Conservation (phyloP, 2,888 invertebrate species). For the Eristalinus sepulchralis region DNA sequence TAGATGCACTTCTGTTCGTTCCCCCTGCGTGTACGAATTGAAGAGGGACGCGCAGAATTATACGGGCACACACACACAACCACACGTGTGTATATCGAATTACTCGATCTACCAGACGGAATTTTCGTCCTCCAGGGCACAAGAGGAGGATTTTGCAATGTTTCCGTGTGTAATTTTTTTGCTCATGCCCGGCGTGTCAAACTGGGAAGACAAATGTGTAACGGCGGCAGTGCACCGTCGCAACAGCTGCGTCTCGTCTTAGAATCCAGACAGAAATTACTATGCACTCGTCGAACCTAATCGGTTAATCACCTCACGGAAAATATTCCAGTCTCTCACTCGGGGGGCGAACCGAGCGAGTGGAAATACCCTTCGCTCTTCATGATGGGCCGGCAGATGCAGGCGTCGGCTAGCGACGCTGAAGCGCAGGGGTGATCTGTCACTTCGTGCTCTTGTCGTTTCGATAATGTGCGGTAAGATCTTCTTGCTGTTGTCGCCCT, state of each 20-base stretch:
- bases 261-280: slow-evolving; percentile 36
- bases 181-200: slow-evolving; percentile 1
- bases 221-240: slow-evolving; percentile 14
- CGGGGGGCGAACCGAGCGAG: not conserved
- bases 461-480: slow-evolving; percentile 2
- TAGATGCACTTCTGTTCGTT: not conserved
- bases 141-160: slow-evolving; percentile 18
- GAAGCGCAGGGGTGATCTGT: slow-evolving; percentile 25
- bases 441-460: slow-evolving; percentile 4
- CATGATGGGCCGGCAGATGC: not conserved
- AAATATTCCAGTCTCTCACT: slow-evolving; percentile 1
- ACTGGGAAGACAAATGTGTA: slow-evolving; percentile 25
- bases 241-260: slow-evolving; percentile 30
- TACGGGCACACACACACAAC: not conserved
- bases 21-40: not conserved
- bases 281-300: slow-evolving; percentile 30
- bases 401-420: not conserved
- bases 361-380: not conserved
- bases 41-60: not conserved
- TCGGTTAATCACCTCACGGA: slow-evolving; percentile 46
- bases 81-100: slow-evolving; percentile 14
- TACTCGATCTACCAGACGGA: slow-evolving; percentile 25
- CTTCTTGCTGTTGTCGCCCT: not conserved
- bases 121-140: slow-evolving; percentile 16
- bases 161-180: not conserved